phyloP scores from a whole-genome alignment of 2,888 invertebrate genomes.

The Aporophyla lueneburgensis region DNA sequence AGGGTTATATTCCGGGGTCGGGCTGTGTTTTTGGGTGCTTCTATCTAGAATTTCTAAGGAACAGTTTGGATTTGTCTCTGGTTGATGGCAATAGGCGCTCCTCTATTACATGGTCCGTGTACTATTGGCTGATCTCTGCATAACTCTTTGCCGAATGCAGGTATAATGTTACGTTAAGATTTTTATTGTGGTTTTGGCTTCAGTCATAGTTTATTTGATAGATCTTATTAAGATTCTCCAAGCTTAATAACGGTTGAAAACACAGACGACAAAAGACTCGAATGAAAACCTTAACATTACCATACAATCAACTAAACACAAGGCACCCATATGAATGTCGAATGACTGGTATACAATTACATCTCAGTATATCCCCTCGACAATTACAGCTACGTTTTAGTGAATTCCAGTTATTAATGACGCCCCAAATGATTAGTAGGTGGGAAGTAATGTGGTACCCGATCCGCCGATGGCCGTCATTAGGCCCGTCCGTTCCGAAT shows the following conservation, averaged over 20 bases:
- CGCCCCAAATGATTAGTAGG: constrained; percentile 72
- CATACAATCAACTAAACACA: neutral
- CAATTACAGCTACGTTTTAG: constrained; percentile 57
- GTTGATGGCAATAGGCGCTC: too few species aligned
- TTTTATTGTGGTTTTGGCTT: neutral
- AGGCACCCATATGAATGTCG: constrained; percentile 15
- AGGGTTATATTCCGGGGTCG: neutral
- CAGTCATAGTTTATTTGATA: neutral
- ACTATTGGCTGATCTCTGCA: too few species aligned
- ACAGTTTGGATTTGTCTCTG: too few species aligned
- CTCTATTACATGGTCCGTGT: too few species aligned
- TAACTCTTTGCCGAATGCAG: too few species aligned
- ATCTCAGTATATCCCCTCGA: constrained; percentile 44
- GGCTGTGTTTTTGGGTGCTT: too few species aligned
- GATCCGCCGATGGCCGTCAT: constrained; percentile 61
- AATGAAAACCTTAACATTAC: constrained; percentile 1
- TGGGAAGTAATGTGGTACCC: constrained; percentile 69
- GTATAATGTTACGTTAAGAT: too few species aligned
- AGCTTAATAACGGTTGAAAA: too few species aligned
- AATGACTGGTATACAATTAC: constrained; percentile 44
- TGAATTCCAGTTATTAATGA: constrained; percentile 66
- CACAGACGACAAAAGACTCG: neutral
- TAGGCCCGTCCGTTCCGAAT: constrained; percentile 66
- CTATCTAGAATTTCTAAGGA: too few species aligned
- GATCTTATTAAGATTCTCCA: neutral